phyloP scores from a whole-genome alignment of 2,113 vertebrate species.

The Cisticola juncidis region DNA sequence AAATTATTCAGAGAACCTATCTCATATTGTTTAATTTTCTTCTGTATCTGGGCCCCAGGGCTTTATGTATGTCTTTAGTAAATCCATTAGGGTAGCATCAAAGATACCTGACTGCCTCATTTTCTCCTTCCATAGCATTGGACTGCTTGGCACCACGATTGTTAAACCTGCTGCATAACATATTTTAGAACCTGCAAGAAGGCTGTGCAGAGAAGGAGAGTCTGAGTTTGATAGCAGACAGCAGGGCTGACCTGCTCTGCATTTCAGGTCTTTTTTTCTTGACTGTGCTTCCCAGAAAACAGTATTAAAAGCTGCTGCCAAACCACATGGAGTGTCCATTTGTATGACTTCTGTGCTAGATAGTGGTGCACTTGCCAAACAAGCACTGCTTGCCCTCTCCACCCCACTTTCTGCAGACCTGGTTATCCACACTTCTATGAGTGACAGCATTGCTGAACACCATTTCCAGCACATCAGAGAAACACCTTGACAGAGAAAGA shows the following conservation, averaged over 20 bases:
- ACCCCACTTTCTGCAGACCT: not conserved
- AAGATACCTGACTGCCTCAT: not conserved
- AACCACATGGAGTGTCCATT: not conserved
- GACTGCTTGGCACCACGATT: not conserved
- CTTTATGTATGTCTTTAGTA: not conserved
- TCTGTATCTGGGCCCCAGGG: not conserved
- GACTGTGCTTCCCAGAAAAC: not conserved
- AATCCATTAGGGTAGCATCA: not conserved
- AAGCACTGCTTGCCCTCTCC: not conserved
- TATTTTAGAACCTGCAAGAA: not conserved
- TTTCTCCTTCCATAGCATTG: not conserved
- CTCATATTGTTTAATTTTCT: not conserved
- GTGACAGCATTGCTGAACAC: not conserved
- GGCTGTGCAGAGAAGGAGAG: not conserved
- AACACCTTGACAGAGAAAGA: not conserved
- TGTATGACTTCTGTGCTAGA: not conserved
- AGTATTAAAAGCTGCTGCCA: not conserved
- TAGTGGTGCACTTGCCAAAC: not conserved
- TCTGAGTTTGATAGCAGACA: not conserved
- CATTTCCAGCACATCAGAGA: not conserved
- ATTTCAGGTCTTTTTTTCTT: not conserved
- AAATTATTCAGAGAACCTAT: not conserved
- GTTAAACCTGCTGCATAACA: not conserved
- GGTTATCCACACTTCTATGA: not conserved
- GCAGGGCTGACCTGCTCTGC: not conserved